These are phyloP conservation scores for Oncorhynchus clarkii DNA, from an alignment of 2,113 vertebrate species.

Conservation along the genomic window DNA sequence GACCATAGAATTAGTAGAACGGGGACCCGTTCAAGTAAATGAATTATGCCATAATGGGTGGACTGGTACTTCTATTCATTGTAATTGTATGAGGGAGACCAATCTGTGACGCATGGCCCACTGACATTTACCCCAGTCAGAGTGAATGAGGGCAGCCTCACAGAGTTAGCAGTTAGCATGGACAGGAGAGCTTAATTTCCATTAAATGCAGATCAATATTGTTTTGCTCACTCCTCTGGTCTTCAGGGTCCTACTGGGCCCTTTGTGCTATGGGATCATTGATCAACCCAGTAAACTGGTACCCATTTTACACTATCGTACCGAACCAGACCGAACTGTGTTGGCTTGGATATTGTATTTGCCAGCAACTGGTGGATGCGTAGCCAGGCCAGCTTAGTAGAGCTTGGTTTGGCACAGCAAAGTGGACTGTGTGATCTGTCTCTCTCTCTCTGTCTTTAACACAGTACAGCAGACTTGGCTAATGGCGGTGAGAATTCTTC, in stretches of 20 bases:
- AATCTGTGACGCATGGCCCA: too few species aligned
- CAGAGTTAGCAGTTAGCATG: too few species aligned
- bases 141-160: too few species aligned
- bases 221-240: not conserved
- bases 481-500: conserved; percentile 45
- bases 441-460: conserved; percentile 21
- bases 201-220: too few species aligned
- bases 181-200: not conserved
- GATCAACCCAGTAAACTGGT: not conserved
- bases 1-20: not conserved
- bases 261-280: not conserved
- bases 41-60: too few species aligned
- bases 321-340: not conserved
- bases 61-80: too few species aligned
- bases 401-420: not conserved
- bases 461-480: conserved; percentile 24
- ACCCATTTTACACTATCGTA: not conserved
- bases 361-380: too few species aligned
- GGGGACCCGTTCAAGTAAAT: too few species aligned
- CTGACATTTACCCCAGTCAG: too few species aligned
- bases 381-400: too few species aligned
- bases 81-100: too few species aligned
- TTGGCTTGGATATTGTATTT: not conserved
- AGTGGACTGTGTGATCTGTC: conserved; percentile 9
- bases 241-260: not conserved